phyloP scores from a whole-genome alignment of 2,797 vertebrate genomes.

The Fistularia tabacaria region DNA sequence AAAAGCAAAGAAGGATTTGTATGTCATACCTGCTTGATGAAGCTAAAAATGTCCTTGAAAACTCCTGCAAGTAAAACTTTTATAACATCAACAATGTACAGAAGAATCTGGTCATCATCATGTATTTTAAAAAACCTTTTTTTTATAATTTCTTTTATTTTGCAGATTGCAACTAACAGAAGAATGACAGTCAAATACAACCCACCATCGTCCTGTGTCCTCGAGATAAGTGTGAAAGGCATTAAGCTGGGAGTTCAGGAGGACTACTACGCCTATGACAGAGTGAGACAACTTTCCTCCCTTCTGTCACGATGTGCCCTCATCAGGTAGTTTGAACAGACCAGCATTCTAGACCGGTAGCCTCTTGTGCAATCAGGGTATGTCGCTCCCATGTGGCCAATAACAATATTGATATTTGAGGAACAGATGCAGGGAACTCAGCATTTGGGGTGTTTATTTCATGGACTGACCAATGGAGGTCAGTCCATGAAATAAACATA shows the following conservation, averaged over 20 bases:
- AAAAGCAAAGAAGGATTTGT: too few species aligned
- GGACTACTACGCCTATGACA: constrained; percentile 72
- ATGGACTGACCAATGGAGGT: too few species aligned
- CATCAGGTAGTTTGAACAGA: neutral
- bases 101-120: neutral
- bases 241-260: constrained; percentile 92
- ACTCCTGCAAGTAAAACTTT: too few species aligned
- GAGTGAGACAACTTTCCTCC: constrained; percentile 34
- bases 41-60: too few species aligned
- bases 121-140: neutral
- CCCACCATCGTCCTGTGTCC: constrained; percentile 90
- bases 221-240: constrained; percentile 93
- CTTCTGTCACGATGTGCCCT: neutral
- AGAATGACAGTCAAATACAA: constrained; percentile 96
- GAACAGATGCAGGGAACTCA: neutral
- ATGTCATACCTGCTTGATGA: too few species aligned
- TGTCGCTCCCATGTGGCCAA: constrained; percentile 40
- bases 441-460: neutral
- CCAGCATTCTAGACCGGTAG: neutral
- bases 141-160: constrained; percentile 6
- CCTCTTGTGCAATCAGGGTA: neutral
- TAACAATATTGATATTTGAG: constrained; percentile 5
- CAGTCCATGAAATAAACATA: constrained; percentile 1
- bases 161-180: constrained; percentile 93
- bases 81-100: neutral